Evolutionary conservation across 2,797 vertebrate genomes (phyloP).

Genomic region (Lagocephalus sceleratus): DNA sequence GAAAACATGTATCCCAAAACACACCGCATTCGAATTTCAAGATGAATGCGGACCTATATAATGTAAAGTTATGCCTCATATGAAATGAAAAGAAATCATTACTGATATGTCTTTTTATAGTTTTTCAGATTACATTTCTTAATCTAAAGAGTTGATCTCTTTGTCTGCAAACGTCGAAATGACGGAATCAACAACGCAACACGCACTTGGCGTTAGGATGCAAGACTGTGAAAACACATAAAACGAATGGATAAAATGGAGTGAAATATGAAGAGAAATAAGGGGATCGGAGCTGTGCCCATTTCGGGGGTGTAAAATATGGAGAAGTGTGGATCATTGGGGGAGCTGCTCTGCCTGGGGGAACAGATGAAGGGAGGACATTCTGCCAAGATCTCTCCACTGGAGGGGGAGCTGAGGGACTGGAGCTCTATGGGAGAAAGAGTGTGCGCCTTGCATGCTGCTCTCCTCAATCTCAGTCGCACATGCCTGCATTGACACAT

Average conservation of each 20-base stretch:
- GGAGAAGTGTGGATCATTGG: constrained; percentile 80
- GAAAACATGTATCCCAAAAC: constrained; percentile 40
- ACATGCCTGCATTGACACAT: constrained; percentile 73
- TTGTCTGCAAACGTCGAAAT: constrained; percentile 72
- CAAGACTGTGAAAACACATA: constrained; percentile 76
- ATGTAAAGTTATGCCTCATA: constrained; percentile 28
- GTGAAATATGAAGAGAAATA: constrained; percentile 75
- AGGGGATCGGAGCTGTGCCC: constrained; percentile 77
- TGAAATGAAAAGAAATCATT: constrained; percentile 35
- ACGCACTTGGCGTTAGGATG: constrained; percentile 74
- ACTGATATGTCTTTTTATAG: constrained; percentile 48
- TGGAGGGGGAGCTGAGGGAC: constrained; percentile 73
- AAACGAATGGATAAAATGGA: constrained; percentile 73
- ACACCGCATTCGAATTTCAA: constrained; percentile 46
- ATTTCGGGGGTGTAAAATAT: constrained; percentile 81
- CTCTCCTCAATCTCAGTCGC: constrained; percentile 77
- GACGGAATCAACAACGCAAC: constrained; percentile 78
- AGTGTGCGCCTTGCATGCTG: constrained; percentile 70
- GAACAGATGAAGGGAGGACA: constrained; percentile 80
- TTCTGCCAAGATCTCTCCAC: constrained; percentile 79
- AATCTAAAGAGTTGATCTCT: constrained; percentile 75
- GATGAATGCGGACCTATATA: constrained; percentile 43
- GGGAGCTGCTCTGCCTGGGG: constrained; percentile 78
- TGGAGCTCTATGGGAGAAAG: constrained; percentile 72
- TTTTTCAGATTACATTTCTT: constrained; percentile 67